Evolutionary conservation across 2,113 vertebrate genomes (phyloP).

Genomic region (Uria aalge): DNA sequence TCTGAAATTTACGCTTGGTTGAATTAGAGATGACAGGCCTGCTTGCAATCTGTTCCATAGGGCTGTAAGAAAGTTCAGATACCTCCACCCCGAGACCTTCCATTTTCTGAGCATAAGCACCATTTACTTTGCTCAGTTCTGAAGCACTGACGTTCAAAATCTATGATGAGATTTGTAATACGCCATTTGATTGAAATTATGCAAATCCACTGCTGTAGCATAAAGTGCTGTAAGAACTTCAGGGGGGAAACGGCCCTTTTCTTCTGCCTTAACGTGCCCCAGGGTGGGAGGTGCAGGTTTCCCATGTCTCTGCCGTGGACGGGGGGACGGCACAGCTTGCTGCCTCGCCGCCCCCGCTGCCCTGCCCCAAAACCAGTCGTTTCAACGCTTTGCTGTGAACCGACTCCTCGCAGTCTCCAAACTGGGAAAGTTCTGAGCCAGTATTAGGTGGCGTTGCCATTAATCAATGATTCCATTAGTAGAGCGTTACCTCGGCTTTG

Average conservation of each 20-base stretch:
- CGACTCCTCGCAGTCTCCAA: background rate
- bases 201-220: background rate
- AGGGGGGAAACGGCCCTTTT: background rate
- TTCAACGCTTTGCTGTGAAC: fast-evolving
- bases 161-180: background rate
- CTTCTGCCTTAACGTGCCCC: fast-evolving
- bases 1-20: background rate
- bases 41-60: background rate
- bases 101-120: background rate
- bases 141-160: background rate
- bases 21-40: background rate
- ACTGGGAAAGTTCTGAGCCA: background rate
- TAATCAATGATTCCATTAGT: background rate
- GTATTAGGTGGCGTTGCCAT: background rate
- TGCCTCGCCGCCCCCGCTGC: fast-evolving
- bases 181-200: background rate
- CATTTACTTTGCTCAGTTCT: background rate
- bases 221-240: background rate
- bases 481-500: fast-evolving
- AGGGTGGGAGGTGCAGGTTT: background rate
- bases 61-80: background rate
- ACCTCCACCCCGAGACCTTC: background rate
- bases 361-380: background rate
- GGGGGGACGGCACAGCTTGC: fast-evolving
- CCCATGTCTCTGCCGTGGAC: fast-evolving